Evolutionary conservation across 2,888 invertebrate species (phyloP).

Genomic region (Apocheima hispidaria): DNA sequence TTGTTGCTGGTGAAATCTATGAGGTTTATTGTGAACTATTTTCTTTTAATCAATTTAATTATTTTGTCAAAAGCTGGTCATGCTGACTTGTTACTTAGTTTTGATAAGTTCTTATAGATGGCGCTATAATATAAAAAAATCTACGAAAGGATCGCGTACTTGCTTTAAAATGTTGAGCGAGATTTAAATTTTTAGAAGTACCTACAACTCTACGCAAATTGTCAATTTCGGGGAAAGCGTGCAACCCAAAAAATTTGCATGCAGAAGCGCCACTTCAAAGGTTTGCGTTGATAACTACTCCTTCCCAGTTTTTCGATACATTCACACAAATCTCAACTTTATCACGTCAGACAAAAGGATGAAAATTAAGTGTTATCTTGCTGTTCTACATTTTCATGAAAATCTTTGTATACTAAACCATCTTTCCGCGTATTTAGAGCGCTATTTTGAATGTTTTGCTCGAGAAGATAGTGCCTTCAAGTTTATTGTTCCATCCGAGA

Average conservation of each 20-base stretch:
- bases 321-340: slow-evolving; percentile 40
- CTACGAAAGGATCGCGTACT: neutral
- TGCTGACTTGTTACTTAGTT: no score
- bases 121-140: slow-evolving; percentile 6
- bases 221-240: slow-evolving; percentile 64
- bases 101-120: slow-evolving; percentile 19
- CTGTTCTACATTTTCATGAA: slow-evolving; percentile 30
- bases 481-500: slow-evolving; percentile 47
- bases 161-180: neutral
- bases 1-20: no score
- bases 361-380: slow-evolving; percentile 36
- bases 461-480: slow-evolving; percentile 28
- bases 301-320: slow-evolving; percentile 46
- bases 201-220: slow-evolving; percentile 64
- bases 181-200: slow-evolving; percentile 32
- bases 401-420: slow-evolving; percentile 9
- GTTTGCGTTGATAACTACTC: slow-evolving; percentile 74
- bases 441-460: neutral
- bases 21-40: no score
- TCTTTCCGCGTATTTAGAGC: neutral
- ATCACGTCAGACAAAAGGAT: accelerated
- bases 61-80: no score
- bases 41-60: no score
- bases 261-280: slow-evolving; percentile 86
- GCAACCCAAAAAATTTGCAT: slow-evolving; percentile 76